Base-by-base conservation (phyloP, 2,797 vertebrate species). In the Notolepis coatsorum region DNA sequence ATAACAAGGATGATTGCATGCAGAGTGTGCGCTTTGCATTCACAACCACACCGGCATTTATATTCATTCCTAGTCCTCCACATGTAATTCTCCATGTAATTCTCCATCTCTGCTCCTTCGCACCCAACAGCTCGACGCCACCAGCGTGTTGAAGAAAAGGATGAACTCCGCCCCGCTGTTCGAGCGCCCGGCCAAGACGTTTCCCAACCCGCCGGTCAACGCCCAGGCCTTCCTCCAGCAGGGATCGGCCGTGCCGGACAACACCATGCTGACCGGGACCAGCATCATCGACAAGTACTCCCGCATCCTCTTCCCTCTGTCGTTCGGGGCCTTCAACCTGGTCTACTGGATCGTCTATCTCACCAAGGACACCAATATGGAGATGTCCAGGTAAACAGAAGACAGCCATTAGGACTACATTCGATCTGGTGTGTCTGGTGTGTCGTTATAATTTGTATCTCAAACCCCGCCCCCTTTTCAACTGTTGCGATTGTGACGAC, bases 271-370 rank as follows among this genome's bases (percentile, higher is more conserved):
- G 48, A 94, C 93, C 30, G 95, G 93, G 15, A 96, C 96, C 33
- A 98, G 97, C 85, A 98, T 98, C 92, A 98, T 98, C 56, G 97
- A 98, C 80, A 95, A 97, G 66, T 98, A 98, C 79, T 97, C 97
- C 4, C 95, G 97, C 81, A 96, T 98, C 66, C 96, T 98, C 67
- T 98, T 98, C 24, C 97, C 97, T 0, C 93, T 98, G 58, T 96
- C 96, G 1, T 98, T 98, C 75, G 96, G 96, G 63, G 97, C 96
- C 74, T 98, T 98, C 88, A 98, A 98, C 89, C 90, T 98, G 61
- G 96, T 98, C 21, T 98, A 98, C 87, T 98, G 97, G 97, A 93
- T 98, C 5, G 96, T 98, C 79, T 98, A 98, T 81, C 96, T 98
- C 83, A 97, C 96, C 74, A 98, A 97, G 90, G 97, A 98, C 87